Evolutionary conservation across 1,140 invertebrate species (phyloP), one percentile per base, ranked within the genome.

Genomic region (Zaprionus africanus): DNA sequence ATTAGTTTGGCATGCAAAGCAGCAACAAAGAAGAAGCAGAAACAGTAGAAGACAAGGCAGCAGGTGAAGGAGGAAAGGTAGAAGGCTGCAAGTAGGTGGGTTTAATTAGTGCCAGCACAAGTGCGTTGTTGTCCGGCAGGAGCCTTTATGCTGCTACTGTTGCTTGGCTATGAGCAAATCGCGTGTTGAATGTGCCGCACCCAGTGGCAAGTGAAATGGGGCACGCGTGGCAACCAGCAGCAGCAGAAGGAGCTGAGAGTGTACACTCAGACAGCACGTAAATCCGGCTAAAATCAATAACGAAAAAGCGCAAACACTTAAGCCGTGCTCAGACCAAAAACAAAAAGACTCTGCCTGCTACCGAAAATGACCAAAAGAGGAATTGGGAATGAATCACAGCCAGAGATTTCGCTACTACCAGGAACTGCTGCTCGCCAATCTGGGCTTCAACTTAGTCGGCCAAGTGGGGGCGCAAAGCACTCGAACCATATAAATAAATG

Each of bases 241-340:
- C 2, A 49, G 46, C 17, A 49, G 46, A 49, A 49, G 46, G 19
- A 49, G 46, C 17, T 13, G 46, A 51, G 4, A 41, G 15, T 22
- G 46, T 1, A 12, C 11, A 51, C n/a, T 17, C 31, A 34, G n/a
- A 49, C 43, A 65, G 67, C 73, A 36, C 56, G 79, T 51, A 87
- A 84, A 88, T 87, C 77, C 84, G 80, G 80, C 83, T 72, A 88
- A 87, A 87, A 87, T 87, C 83, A 87, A 87, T 87, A 87, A 83
- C 61, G 62, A 76, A 70, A 69, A 88, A 79, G 70, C 67, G 76
- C 72, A 70, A 82, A 87, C 70, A 74, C 80, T 86, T 79, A 82
- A 81, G 73, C 80, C 79, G 46, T 72, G 67, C 70, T 79, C 82
- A 76, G 76, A 85, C 76, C 17, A 17, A 49, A 31, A 56, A n/a